A percentile compares a stretch with the other conserved stretches of the same genome.
Evolutionary conservation across 2,888 invertebrate genomes (phyloP).

Genomic region (Amphipyra tragopoginis): DNA sequence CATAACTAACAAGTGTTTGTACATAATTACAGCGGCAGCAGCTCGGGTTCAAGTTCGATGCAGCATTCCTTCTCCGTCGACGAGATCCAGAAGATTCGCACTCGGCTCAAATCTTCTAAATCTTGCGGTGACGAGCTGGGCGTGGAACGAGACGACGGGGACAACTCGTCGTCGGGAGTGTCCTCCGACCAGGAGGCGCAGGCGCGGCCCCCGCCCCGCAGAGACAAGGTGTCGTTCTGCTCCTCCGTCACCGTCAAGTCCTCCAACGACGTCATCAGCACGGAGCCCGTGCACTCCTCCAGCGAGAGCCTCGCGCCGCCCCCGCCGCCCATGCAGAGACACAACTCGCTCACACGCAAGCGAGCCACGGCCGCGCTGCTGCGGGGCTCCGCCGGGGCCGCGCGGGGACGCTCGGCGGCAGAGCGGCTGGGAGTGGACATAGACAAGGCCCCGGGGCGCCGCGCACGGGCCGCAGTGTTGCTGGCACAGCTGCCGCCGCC

Average conservation of each 20-base stretch:
- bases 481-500: constrained; percentile 95
- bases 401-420: constrained; percentile 78
- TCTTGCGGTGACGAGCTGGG: constrained; percentile 96
- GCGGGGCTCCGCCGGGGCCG: constrained; percentile 77
- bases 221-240: constrained; percentile 88
- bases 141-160: constrained; percentile 93
- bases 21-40: constrained; percentile 91
- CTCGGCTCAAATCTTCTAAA: constrained; percentile 95
- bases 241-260: constrained; percentile 87
- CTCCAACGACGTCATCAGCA: constrained; percentile 87
- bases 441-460: constrained; percentile 77
- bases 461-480: constrained; percentile 93
- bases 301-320: constrained; percentile 83
- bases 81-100: constrained; percentile 96
- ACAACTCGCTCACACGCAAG: constrained; percentile 91
- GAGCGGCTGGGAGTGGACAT: constrained; percentile 84
- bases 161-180: constrained; percentile 96
- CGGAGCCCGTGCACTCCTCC: constrained; percentile 87
- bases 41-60: constrained; percentile 93
- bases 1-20: background rate
- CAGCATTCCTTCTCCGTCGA: constrained; percentile 96
- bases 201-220: constrained; percentile 73
- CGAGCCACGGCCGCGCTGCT: constrained; percentile 90
- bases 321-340: constrained; percentile 88
- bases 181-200: constrained; percentile 94